Base-by-base conservation (phyloP, 2,113 vertebrate genomes). In the Pterophyllum scalare region DNA sequence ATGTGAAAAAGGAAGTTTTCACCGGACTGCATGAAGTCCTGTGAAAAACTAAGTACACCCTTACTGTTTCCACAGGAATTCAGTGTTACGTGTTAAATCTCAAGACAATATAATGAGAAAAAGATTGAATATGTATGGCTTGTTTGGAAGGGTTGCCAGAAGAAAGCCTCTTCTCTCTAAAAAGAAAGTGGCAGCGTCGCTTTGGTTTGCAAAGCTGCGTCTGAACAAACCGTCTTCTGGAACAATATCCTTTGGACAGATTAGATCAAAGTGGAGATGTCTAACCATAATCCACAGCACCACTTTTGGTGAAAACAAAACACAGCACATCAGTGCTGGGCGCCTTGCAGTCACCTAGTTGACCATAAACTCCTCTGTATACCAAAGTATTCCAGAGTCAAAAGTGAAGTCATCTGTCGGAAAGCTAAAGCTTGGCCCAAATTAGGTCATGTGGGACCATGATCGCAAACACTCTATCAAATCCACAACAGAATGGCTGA, bases 171-270 rank as follows among this genome's bases (percentile, higher is more conserved):
- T 28, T 22, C 24, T 70, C 65, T 49, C 24, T 70, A 49, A 49
- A 70, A 70, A 0, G 24, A 70, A 28, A 9, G 49, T 24, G 28
- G 65, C 15, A 49, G 1, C 15, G 11, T 0, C 15, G 3, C 11
- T 49, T 70, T 3, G 11, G 9, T 70, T 70, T 13, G 24, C 24
- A 70, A 70, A 19, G 15, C 19, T 28, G 40, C 22, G 19, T 49
- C 22, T 67, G 3, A 70, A 70, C 24, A 49, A 28, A 70, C 40
- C 24, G 15, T 17, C 43, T 20, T 49, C 19, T n/a, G 40, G 40
- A 43, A 4, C 12, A 43, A 43, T 40, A 10, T 11, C 38, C 38
- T 12, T 12, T 40, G 10, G 38, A 40, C 40, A 43, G 40, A 43
- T 43, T 3, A 5, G 40, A 43, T 5, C 12, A 14, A 43, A 14